These are phyloP conservation scores for Drosophila lowei DNA, from an alignment of 1,140 invertebrate species.

Conservation along the genomic window DNA sequence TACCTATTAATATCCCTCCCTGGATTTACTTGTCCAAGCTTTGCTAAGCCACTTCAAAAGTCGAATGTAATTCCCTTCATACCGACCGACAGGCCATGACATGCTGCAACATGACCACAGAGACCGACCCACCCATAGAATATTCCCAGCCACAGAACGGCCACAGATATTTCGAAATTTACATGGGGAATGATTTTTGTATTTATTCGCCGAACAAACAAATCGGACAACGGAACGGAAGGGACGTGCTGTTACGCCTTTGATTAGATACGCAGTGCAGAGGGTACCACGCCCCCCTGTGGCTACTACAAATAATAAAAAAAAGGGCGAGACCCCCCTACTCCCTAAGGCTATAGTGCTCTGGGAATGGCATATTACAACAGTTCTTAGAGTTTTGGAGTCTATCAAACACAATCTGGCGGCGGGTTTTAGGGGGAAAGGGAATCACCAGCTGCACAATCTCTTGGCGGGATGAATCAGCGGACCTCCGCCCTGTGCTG, in stretches of 20 bases:
- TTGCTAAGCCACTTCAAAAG: constrained; percentile 6
- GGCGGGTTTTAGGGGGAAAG: constrained; percentile 15
- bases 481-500: constrained; percentile 5
- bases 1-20: too few relatives aligned
- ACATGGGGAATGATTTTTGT: constrained; percentile 69
- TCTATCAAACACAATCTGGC: constrained; percentile 41
- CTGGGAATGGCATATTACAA: constrained; percentile 49
- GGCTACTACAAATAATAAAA: constrained; percentile 19
- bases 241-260: constrained; percentile 13
- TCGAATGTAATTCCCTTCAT: constrained; percentile 19
- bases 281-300: constrained; percentile 15
- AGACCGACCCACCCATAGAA: constrained; percentile 37
- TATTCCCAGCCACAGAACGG: constrained; percentile 24
- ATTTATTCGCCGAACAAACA: constrained; percentile 53
- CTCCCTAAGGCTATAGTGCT: constrained; percentile 15
- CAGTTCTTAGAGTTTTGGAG: constrained; percentile 16
- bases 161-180: constrained; percentile 71
- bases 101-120: constrained; percentile 37
- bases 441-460: constrained; percentile 33
- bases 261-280: constrained; percentile 63
- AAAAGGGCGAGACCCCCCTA: constrained; percentile 10
- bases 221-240: constrained; percentile 2
- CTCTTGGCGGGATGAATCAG: constrained; percentile 54
- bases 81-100: neutral
- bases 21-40: neutral